phyloP scores from a whole-genome alignment of 2,113 vertebrate species.

The Erythrocercus mccallii region DNA sequence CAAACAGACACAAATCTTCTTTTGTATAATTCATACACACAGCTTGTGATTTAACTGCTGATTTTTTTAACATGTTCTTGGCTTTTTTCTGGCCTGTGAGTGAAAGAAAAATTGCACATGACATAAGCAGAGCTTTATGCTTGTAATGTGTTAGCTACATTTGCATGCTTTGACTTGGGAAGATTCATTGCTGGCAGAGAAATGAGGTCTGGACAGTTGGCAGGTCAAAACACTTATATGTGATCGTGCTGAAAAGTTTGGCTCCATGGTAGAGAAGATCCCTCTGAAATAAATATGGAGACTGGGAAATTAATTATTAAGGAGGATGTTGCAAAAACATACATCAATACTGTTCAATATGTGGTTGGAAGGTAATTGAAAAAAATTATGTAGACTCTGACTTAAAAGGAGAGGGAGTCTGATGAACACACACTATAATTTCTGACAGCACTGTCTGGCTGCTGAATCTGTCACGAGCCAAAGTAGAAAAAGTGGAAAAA shows the following conservation, averaged over 20 bases:
- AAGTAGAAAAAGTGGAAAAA: background rate
- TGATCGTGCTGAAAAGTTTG: background rate
- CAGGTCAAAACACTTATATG: background rate
- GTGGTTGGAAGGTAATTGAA: constrained; percentile 60
- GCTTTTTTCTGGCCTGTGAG: background rate
- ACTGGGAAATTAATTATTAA: constrained; percentile 59
- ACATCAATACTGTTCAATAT: constrained; percentile 54
- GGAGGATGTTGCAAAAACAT: constrained; percentile 49
- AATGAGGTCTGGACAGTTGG: background rate
- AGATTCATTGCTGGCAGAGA: background rate
- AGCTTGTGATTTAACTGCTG: background rate
- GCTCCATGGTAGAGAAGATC: constrained; percentile 28
- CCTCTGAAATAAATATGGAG: constrained; percentile 21
- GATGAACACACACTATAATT: background rate
- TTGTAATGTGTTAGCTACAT: background rate
- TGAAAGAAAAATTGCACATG: background rate
- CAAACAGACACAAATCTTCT: background rate
- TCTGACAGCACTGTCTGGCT: background rate
- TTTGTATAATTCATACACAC: background rate
- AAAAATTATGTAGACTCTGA: constrained; percentile 42
- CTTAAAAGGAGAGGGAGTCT: constrained; percentile 50
- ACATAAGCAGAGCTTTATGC: background rate
- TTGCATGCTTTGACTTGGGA: background rate
- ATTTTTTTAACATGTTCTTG: background rate
- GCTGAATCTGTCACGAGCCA: background rate